These are phyloP conservation scores for Pissodes strobi DNA, from an alignment of 1,140 invertebrate genomes.

Conservation along the genomic window DNA sequence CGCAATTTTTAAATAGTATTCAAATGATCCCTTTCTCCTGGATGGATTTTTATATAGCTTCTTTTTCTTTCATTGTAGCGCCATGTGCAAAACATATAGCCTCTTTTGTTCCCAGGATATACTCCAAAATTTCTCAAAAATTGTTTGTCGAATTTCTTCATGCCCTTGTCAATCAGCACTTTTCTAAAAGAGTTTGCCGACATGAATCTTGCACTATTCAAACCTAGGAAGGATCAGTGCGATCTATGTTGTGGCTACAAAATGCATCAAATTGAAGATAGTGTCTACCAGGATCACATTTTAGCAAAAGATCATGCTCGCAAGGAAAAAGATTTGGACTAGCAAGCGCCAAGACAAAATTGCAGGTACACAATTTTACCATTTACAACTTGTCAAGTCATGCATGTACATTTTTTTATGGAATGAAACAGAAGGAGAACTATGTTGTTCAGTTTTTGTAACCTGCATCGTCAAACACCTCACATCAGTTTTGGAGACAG, in stretches of 20 bases:
- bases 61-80: conserved; percentile 3
- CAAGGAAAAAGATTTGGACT: conserved; percentile 4
- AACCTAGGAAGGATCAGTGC: not conserved
- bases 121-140: conserved; percentile 1
- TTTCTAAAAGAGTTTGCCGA: not conserved
- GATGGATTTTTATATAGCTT: too few relatives aligned
- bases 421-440: conserved; percentile 8
- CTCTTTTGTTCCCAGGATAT: conserved; percentile 2
- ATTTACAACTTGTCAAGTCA: conserved; percentile 8
- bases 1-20: conserved; percentile 10
- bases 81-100: not conserved
- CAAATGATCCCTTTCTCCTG: too few relatives aligned
- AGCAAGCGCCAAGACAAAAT: conserved; percentile 8
- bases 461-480: too few relatives aligned
- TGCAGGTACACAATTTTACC: conserved; percentile 11
- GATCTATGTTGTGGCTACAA: not conserved
- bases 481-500: too few relatives aligned
- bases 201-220: conserved; percentile 1
- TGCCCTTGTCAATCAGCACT: conserved; percentile 2
- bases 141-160: conserved; percentile 12
- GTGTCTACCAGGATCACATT: conserved; percentile 2
- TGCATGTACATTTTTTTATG: conserved; percentile 6
- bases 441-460: conserved; percentile 8
- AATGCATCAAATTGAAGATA: not conserved
- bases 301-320: conserved; percentile 2